A percentile compares a stretch with the other conserved stretches of the same genome.
These are phyloP conservation scores for Thaumetopoea pityocampa DNA, from an alignment of 1,140 invertebrate genomes.

Conservation along the genomic window DNA sequence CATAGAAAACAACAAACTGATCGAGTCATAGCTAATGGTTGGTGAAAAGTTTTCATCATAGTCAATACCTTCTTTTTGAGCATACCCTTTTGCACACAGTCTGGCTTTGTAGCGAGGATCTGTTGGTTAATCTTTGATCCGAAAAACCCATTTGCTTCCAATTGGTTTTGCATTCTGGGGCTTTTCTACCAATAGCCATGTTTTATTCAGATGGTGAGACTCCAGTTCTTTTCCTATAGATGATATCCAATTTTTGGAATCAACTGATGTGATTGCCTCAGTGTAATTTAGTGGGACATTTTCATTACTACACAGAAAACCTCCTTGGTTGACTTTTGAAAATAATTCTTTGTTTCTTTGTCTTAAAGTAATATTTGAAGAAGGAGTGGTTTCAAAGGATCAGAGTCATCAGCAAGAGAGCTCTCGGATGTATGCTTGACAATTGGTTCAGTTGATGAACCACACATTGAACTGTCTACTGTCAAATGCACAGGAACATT, in stretches of 20 bases:
- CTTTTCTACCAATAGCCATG: conserved; percentile 38
- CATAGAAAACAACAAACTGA: conserved; percentile 28
- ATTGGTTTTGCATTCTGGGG: conserved; percentile 33
- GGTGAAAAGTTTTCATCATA: conserved; percentile 34
- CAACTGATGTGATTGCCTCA: conserved; percentile 16
- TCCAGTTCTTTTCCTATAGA: conserved; percentile 38
- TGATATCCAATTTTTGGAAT: conserved; percentile 23
- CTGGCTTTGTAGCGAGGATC: conserved; percentile 26
- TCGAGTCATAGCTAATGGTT: conserved; percentile 28
- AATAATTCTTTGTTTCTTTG: conserved; percentile 11
- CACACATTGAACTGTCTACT: no score
- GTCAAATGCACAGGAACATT: no score
- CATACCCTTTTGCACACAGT: conserved; percentile 32
- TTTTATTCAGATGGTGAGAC: conserved; percentile 28
- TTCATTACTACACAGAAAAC: conserved; percentile 20
- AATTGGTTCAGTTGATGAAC: no score
- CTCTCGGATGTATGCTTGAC: conserved; percentile 13
- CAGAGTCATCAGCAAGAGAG: conserved; percentile 2
- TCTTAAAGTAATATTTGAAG: conserved; percentile 17
- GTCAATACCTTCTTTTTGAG: conserved; percentile 30
- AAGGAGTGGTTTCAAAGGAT: background rate
- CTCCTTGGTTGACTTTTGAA: background rate
- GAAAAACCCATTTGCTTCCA: conserved; percentile 52
- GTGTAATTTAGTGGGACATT: conserved; percentile 21
- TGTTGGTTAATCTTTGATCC: conserved; percentile 34